Evolutionary conservation across 1,140 invertebrate species (phyloP), one percentile per base, ranked within the genome.

Genomic region (Reticulitermes speratus): DNA sequence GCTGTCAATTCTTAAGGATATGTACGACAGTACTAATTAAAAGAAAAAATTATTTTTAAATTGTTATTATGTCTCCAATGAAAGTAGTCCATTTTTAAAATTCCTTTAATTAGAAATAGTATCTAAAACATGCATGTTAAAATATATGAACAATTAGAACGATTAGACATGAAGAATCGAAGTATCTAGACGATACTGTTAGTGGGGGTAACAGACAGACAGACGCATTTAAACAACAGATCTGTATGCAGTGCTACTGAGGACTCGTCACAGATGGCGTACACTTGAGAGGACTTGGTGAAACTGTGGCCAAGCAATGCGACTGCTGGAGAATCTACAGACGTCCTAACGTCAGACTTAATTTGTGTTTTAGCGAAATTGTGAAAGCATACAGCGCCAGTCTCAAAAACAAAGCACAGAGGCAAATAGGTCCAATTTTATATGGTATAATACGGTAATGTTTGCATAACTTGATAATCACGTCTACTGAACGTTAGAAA

Each of bases 51-150:
- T 12, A 6, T 30, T 75, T 30, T 30, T 75, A 75, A 75, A 75
- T 75, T 75, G 7, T 30, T 25, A 65, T 23, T 23, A 65, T 16
- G 48, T 75, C 8, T 75, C 25, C 11, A 75, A 9, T 75, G 8
- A 75, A 30, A 75, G n/a, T 75, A 75, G n/a, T 75, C n/a, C n/a
- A 16, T 75, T 75, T 75, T 75, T 30, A 9, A 25, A 84, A n/a
- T n/a, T 7, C 44, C 83, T 25, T 25, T 84, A 3, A 84, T 44
- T 84, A 44, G 44, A 84, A 84, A 84, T 30, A 84, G 44, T 44
- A 84, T 44, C 83, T 84, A 84, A 84, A 84, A 84, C 83, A 84
- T 84, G 83, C 16, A 84, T 19, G 44, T 84, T 84, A 30, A 84
- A 84, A 84, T 44, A 19, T 84, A 44, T 44, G 7, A 84, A 84